Evolutionary conservation across 2,888 invertebrate genomes (phyloP).

Genomic region (Argyresthia albistria): DNA sequence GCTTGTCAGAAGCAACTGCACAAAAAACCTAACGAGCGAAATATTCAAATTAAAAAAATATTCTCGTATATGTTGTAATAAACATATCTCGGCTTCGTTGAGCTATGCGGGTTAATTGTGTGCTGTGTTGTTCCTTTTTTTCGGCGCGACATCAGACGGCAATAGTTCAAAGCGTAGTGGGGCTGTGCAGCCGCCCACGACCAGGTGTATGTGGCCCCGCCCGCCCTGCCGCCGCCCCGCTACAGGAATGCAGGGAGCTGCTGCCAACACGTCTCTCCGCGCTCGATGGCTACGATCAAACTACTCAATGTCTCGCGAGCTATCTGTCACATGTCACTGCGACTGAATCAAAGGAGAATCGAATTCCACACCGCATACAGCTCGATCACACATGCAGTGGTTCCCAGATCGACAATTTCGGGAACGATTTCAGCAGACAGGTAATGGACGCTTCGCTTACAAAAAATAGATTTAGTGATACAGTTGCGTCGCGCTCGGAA

Average conservation of each 20-base stretch:
- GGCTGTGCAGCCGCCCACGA: conserved; percentile 30
- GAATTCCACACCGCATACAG: conserved; percentile 2
- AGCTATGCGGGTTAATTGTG: conserved; percentile 33
- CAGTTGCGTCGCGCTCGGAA: neutral
- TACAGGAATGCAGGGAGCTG: conserved; percentile 29
- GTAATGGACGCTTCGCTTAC: neutral
- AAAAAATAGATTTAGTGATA: neutral
- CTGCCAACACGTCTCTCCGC: conserved; percentile 32
- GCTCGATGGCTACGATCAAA: conserved; percentile 29
- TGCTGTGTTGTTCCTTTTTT: conserved; percentile 23
- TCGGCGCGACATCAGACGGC: conserved; percentile 22
- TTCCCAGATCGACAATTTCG: neutral
- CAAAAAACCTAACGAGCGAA: neutral
- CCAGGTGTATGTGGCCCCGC: conserved; percentile 38
- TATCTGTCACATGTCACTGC: conserved; percentile 25
- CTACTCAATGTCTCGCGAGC: conserved; percentile 26
- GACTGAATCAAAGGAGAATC: conserved; percentile 16
- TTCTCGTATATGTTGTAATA: neutral
- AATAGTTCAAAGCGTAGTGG: conserved; percentile 35
- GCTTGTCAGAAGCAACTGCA: neutral
- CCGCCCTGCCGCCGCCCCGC: conserved; percentile 22
- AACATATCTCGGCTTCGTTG: conserved; percentile 15
- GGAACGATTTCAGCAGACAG: neutral
- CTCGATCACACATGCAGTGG: conserved; percentile 1
- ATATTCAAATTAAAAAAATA: neutral